These are phyloP conservation scores for Hemithea aestivaria DNA, from an alignment of 2,888 invertebrate species.

Conservation along the genomic window DNA sequence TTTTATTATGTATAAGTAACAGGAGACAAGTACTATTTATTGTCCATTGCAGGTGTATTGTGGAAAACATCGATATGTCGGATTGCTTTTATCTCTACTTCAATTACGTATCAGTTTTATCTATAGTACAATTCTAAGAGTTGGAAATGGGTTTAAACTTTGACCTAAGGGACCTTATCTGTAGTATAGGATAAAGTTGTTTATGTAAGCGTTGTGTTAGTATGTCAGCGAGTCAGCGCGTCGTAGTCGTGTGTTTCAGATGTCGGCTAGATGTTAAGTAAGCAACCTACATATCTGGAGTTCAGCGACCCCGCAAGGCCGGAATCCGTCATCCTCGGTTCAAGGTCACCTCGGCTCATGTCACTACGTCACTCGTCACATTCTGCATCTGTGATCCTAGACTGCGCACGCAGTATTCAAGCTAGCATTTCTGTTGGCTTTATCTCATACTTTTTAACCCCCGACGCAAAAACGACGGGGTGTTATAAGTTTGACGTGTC, in stretches of 20 bases:
- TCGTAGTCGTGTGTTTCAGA: slow-evolving; percentile 30
- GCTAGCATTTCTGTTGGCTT: neutral
- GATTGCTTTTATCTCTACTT: neutral
- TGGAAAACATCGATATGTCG: slow-evolving; percentile 2
- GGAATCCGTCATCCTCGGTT: slow-evolving; percentile 71
- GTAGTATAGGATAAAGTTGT: no score
- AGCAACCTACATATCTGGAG: slow-evolving; percentile 49
- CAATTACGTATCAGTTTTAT: neutral
- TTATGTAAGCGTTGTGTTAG: no score
- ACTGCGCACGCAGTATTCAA: slow-evolving; percentile 5
- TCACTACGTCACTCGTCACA: slow-evolving; percentile 56
- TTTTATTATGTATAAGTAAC: slow-evolving; percentile 35
- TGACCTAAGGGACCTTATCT: neutral
- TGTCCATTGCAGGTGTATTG: neutral
- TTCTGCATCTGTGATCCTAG: slow-evolving; percentile 71
- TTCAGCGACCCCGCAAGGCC: slow-evolving; percentile 73
- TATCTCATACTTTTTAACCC: no score
- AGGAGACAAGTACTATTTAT: slow-evolving; percentile 14
- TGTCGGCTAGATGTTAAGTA: slow-evolving; percentile 47
- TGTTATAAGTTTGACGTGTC: no score
- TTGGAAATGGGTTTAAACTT: neutral
- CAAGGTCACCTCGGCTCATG: slow-evolving; percentile 65
- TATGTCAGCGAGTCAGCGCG: slow-evolving; percentile 19
- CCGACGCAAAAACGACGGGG: no score
- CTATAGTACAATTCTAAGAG: neutral